Base-by-base conservation (phyloP, 2,888 invertebrate species). In the Drosophila rubida region DNA sequence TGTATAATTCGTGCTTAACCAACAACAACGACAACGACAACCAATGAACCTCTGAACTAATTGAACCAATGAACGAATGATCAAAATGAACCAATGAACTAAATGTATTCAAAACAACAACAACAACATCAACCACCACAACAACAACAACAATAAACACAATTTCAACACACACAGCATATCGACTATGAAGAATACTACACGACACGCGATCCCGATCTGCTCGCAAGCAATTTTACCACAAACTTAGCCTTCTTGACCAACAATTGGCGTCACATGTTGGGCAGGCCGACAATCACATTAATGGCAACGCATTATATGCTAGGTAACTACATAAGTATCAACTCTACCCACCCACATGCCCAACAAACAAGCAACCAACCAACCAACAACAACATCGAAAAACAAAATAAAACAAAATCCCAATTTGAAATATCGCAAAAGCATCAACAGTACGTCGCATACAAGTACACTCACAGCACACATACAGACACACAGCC, bases 221-320 rank as follows among this genome's bases (percentile, higher is more conserved):
- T 99, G 92, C 95, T 98, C 93, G 96, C 97, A 91, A 97, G 98
- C 93, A 97, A 96, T 92, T 96, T 98, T 93, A 96, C 95, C 91
- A 96, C 96, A 90, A 97, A 98, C 93, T 94, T 99, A 92, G 96
- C 97, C 87, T 98, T 98, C 94, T 95, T 99, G 92, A 97, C 98
- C 92, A 97, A 96, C 94, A 97, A 96, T 93, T 99, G 99, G 99
- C 97, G 97, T 92, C 95, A 97, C 93, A 97, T 98, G 95, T 95
- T 98, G 92, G 99, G 99, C 91, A 95, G 99, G 89, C 99, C 99
- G 77, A 96, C 97, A 86, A 96, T 98, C 93, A 97, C 97, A 83
- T 94, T 98, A 93, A 95, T 97, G 92, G 96, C 96, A 91, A 96
- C 96, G 92, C 95, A 95, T 92, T 95, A 95, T 93, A 94, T 96